These are phyloP conservation scores for Merodon equestris DNA, from an alignment of 2,888 invertebrate genomes.

Conservation along the genomic window DNA sequence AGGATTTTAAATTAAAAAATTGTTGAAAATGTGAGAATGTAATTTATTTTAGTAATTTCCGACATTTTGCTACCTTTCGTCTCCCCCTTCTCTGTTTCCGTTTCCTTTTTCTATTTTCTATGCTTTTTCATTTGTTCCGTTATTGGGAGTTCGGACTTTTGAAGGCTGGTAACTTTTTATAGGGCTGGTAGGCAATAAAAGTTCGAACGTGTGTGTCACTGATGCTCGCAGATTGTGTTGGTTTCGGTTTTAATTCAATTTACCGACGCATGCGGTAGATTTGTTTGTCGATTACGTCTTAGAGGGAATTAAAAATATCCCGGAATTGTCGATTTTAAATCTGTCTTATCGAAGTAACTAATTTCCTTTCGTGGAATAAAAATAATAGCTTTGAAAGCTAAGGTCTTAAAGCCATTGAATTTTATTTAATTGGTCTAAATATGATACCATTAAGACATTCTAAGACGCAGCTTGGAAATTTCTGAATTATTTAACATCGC, in stretches of 20 bases:
- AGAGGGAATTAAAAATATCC: too few relatives aligned
- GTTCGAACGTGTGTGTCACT: not conserved
- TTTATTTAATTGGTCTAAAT: too few relatives aligned
- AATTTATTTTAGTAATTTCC: conserved; percentile 64
- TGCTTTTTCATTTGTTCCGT: not conserved
- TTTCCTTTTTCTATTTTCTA: not conserved
- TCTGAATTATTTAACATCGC: too few relatives aligned
- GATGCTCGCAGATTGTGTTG: not conserved
- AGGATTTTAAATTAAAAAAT: conserved; percentile 68
- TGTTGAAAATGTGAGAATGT: conserved; percentile 60
- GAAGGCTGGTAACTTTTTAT: not conserved
- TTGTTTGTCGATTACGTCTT: not conserved
- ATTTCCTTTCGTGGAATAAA: too few relatives aligned
- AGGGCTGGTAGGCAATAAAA: not conserved
- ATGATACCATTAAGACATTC: too few relatives aligned
- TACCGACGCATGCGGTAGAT: conserved; percentile 4
- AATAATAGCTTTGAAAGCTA: too few relatives aligned
- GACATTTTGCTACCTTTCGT: conserved; percentile 18
- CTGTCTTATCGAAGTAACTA: too few relatives aligned
- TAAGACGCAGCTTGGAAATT: too few relatives aligned
- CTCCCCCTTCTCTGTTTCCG: not conserved
- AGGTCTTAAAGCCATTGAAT: too few relatives aligned
- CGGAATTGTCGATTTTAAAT: too few relatives aligned
- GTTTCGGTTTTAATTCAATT: conserved; percentile 5
- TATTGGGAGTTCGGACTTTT: not conserved